Conservation (phyloP, 2,888 invertebrate genomes). For the Chelonus formosanus region DNA sequence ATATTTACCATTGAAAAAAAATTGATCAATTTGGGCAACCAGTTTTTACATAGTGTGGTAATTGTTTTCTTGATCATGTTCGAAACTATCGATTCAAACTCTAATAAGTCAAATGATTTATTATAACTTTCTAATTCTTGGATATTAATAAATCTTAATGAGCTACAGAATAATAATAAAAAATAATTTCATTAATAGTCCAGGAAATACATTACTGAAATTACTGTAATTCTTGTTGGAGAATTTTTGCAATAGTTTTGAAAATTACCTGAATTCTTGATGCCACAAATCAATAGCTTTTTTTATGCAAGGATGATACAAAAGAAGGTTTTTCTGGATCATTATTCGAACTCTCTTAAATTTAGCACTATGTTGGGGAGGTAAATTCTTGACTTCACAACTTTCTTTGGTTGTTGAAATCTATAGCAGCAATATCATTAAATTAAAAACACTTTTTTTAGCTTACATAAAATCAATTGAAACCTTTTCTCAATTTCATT, state of each 20-base stretch:
- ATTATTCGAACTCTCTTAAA: conserved; percentile 62
- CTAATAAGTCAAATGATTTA: conserved; percentile 74
- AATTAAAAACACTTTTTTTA: too few relatives aligned
- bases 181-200: conserved; percentile 4
- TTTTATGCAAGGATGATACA: conserved; percentile 83
- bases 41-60: conserved; percentile 72
- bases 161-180: conserved; percentile 62
- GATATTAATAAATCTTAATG: conserved; percentile 71
- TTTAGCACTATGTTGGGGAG: conserved; percentile 41
- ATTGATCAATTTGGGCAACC: conserved; percentile 72
- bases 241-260: background rate
- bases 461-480: too few relatives aligned
- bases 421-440: conserved; percentile 4
- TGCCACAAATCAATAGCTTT: conserved; percentile 85
- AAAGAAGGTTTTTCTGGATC: conserved; percentile 73
- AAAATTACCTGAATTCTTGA: conserved; percentile 74
- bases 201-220: too few relatives aligned
- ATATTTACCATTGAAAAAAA: conserved; percentile 72
- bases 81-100: conserved; percentile 70
- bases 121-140: conserved; percentile 69
- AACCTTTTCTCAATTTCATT: too few relatives aligned
- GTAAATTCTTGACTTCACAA: conserved; percentile 43
- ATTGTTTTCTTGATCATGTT: conserved; percentile 76
- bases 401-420: conserved; percentile 40
- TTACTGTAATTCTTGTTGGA: too few relatives aligned